Evolutionary conservation across 2,888 invertebrate genomes (phyloP).

Genomic region (Elmis aenea): DNA sequence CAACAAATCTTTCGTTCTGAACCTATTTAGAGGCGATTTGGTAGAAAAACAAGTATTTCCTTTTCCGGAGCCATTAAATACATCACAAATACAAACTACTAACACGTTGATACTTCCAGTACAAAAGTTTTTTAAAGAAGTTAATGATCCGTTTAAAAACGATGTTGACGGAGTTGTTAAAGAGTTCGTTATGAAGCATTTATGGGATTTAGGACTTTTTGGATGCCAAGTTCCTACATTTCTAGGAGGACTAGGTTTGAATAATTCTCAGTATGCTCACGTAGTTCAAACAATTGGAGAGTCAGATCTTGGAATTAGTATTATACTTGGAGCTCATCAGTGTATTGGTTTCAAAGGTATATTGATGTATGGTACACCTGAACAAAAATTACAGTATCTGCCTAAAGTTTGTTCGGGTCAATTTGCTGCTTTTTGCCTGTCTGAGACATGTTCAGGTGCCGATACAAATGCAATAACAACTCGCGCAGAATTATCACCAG

Average conservation of each 20-base stretch:
- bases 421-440: constrained; percentile 85
- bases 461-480: constrained; percentile 80
- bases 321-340: constrained; percentile 91
- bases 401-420: constrained; percentile 76
- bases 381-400: constrained; percentile 82
- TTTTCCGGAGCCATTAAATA: constrained; percentile 72
- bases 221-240: constrained; percentile 77
- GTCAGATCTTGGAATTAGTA: constrained; percentile 83
- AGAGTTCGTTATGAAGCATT: constrained; percentile 60
- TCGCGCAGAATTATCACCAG: constrained; percentile 70
- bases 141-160: constrained; percentile 77
- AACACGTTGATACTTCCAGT: constrained; percentile 72
- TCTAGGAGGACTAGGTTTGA: constrained; percentile 74
- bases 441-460: constrained; percentile 86
- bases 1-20: constrained; percentile 74
- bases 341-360: constrained; percentile 88
- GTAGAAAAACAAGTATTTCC: constrained; percentile 82
- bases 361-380: constrained; percentile 74
- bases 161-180: constrained; percentile 71
- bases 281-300: constrained; percentile 84
- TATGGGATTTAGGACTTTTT: constrained; percentile 87
- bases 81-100: constrained; percentile 75
- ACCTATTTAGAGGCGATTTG: constrained; percentile 77
- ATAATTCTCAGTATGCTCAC: constrained; percentile 83
- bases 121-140: constrained; percentile 60